Conservation (phyloP, 1,140 invertebrate genomes). For the Lepidurus arcticus region DNA sequence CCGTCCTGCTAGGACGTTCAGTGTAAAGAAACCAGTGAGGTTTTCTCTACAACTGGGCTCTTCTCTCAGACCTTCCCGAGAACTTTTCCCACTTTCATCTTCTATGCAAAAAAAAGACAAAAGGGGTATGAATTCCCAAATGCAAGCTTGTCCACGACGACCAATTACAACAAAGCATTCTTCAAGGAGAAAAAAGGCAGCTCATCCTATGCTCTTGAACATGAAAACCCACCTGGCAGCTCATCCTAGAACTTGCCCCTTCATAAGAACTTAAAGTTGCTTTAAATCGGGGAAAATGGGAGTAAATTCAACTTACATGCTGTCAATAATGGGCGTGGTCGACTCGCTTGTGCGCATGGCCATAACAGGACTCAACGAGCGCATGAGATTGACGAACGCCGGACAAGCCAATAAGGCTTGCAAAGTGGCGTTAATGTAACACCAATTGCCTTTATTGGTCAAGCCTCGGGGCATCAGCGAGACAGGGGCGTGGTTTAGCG, state of each 20-base stretch:
- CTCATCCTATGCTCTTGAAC: neutral
- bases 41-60: neutral
- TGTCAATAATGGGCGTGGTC: conserved; percentile 83
- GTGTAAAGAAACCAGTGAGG: neutral
- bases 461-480: conserved; percentile 76
- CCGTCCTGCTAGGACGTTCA: conserved; percentile 30
- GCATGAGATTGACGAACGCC: conserved; percentile 85
- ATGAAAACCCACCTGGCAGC: neutral
- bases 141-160: conserved; percentile 30
- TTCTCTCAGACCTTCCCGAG: conserved; percentile 35
- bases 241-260: neutral
- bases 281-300: conserved; percentile 22
- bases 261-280: neutral
- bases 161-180: neutral
- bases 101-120: neutral
- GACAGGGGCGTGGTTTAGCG: conserved; percentile 64
- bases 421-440: conserved; percentile 88
- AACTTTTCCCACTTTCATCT: neutral
- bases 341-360: conserved; percentile 51
- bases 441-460: conserved; percentile 87
- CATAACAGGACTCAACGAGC: conserved; percentile 57
- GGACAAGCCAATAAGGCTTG: conserved; percentile 86
- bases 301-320: conserved; percentile 62
- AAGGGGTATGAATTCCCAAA: neutral
- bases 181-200: neutral